A percentile compares a stretch with the other conserved stretches of the same genome.
phyloP scores from a whole-genome alignment of 2,888 invertebrate genomes.

The Xestia ashworthii region DNA sequence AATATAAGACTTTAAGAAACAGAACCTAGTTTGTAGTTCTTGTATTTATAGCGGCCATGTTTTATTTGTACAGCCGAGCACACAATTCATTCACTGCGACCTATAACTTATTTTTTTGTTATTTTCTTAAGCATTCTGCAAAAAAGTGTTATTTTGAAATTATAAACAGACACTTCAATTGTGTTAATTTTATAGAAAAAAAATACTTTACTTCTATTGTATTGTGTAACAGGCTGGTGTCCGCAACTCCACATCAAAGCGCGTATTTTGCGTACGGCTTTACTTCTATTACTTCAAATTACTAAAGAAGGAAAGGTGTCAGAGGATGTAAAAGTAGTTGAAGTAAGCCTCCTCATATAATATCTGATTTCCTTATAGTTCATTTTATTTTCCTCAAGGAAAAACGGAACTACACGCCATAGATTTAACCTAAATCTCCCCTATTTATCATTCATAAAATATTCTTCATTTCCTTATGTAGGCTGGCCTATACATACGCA shows the following conservation, averaged over 20 bases:
- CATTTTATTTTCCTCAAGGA: conserved; percentile 31
- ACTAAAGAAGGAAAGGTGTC: not conserved
- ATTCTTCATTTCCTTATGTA: conserved; percentile 53
- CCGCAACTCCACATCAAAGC: too few relatives aligned
- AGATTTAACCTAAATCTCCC: conserved; percentile 26
- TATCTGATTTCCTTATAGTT: not conserved
- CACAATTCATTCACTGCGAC: conserved; percentile 44
- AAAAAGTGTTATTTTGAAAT: too few relatives aligned
- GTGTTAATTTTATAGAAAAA: too few relatives aligned
- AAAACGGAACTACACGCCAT: conserved; percentile 2
- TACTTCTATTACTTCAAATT: too few relatives aligned
- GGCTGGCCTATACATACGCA: conserved; percentile 24
- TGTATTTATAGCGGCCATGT: conserved; percentile 51
- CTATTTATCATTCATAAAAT: conserved; percentile 55
- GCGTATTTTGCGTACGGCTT: too few relatives aligned
- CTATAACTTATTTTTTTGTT: too few relatives aligned
- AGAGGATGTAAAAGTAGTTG: not conserved
- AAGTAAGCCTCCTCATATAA: too few relatives aligned
- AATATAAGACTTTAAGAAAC: conserved; percentile 38
- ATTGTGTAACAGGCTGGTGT: too few relatives aligned
- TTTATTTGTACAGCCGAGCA: conserved; percentile 57
- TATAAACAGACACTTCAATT: too few relatives aligned
- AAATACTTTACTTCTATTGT: too few relatives aligned
- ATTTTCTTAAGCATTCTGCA: too few relatives aligned
- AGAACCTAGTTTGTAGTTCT: conserved; percentile 37